Conservation (phyloP, 2,113 vertebrate species). For the Pteruthius melanotis region DNA sequence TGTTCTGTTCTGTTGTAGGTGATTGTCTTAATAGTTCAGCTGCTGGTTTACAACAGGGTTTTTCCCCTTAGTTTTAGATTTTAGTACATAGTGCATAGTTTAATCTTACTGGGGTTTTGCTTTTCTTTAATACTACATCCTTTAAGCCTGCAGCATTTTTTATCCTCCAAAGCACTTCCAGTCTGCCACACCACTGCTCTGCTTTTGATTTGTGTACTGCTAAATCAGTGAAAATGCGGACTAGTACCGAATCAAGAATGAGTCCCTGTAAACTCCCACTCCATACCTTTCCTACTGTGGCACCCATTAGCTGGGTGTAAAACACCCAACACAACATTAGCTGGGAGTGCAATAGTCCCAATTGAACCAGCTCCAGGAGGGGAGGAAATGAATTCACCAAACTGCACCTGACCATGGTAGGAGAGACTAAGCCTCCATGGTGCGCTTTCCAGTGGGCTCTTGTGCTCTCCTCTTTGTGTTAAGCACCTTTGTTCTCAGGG, state of each 20-base stretch:
- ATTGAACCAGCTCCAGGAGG: background rate
- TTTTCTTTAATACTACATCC: background rate
- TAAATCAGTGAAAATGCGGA: background rate
- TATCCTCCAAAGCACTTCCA: background rate
- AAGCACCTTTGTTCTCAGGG: background rate
- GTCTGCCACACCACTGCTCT: background rate
- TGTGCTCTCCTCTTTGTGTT: too few species aligned
- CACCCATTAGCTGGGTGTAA: background rate
- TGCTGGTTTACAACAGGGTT: background rate
- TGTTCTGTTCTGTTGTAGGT: background rate
- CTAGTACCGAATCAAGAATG: background rate
- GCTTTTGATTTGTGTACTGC: background rate
- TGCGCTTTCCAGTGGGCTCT: background rate
- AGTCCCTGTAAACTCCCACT: background rate
- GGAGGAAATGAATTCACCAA: background rate
- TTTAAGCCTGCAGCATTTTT: background rate
- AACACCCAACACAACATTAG: background rate
- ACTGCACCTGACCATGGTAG: background rate
- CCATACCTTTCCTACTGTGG: background rate
- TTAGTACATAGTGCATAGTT: background rate
- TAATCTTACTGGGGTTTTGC: background rate
- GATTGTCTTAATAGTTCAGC: background rate
- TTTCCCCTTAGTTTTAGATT: background rate
- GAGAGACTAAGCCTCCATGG: accelerated
- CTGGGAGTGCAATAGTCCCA: background rate